Percentiles rank a stretch among this genome's conserved stretches.
These are phyloP conservation scores for Stenoptilia bipunctidactyla DNA, from an alignment of 2,888 invertebrate genomes.

Conservation along the genomic window DNA sequence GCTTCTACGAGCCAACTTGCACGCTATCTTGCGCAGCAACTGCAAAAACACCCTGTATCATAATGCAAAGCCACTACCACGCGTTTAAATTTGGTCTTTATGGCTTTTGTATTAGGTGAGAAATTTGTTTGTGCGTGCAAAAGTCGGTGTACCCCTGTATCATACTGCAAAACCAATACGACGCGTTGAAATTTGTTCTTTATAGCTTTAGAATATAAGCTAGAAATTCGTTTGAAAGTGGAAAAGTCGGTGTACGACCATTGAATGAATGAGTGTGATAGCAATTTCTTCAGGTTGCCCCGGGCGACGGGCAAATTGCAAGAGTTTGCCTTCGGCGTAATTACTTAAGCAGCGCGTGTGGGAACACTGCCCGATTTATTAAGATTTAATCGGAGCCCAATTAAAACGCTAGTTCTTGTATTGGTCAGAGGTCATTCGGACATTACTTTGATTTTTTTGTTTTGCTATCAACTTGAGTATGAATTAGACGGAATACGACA, in stretches of 20 bases:
- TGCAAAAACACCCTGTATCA: not conserved
- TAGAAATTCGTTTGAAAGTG: not conserved
- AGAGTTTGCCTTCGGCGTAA: slow-evolving; percentile 48
- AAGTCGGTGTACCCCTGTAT: too few species aligned
- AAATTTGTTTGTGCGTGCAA: too few species aligned
- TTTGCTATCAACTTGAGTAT: too few species aligned
- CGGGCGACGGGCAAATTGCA: slow-evolving; percentile 55
- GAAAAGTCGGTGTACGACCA: not conserved
- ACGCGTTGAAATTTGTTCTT: not conserved
- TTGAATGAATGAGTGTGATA: slow-evolving; percentile 18
- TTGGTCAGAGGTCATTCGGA: too few species aligned
- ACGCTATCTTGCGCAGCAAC: not conserved
- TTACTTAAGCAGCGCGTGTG: slow-evolving; percentile 34
- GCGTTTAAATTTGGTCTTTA: not conserved
- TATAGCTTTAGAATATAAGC: not conserved
- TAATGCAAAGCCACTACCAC: not conserved
- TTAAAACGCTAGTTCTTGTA: slow-evolving; percentile 31
- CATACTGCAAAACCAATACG: not conserved
- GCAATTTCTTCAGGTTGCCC: slow-evolving; percentile 52
- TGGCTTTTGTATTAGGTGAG: too few species aligned
- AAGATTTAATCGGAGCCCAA: slow-evolving; percentile 62
- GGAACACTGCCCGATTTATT: slow-evolving; percentile 59
- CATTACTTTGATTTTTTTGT: too few species aligned
- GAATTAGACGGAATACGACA: too few species aligned
- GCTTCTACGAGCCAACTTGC: slow-evolving; percentile 25